Percentiles rank a stretch among this genome's conserved stretches.
phyloP scores from a whole-genome alignment of 2,888 invertebrate species.

The Amphipoea oculea region DNA sequence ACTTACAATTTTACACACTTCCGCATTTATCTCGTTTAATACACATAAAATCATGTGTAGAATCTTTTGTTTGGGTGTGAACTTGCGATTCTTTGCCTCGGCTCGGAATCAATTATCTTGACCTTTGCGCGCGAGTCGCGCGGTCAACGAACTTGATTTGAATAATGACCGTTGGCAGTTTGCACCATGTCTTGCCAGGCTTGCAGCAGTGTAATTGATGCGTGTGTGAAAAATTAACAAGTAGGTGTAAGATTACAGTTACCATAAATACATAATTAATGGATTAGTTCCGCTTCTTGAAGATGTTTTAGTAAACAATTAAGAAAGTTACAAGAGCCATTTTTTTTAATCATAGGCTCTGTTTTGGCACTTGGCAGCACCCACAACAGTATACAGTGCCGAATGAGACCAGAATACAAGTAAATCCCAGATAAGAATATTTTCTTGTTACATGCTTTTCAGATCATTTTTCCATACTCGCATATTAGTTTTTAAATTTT shows the following conservation, averaged over 20 bases:
- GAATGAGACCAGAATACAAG: background rate
- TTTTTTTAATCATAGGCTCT: background rate
- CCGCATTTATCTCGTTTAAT: conserved; percentile 59
- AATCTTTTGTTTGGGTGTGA: conserved; percentile 60
- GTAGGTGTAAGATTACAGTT: background rate
- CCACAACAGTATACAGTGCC: background rate
- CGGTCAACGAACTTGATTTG: conserved; percentile 73
- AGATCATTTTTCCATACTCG: background rate
- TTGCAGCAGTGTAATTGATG: conserved; percentile 23
- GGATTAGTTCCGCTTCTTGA: conserved; percentile 18
- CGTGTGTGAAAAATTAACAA: conserved; percentile 17
- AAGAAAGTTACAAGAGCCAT: background rate
- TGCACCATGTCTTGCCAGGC: conserved; percentile 45
- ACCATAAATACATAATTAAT: conserved; percentile 1
- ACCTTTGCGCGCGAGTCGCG: conserved; percentile 73
- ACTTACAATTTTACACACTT: conserved; percentile 37
- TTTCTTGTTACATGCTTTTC: background rate
- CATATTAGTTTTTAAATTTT: background rate
- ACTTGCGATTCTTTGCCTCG: conserved; percentile 46
- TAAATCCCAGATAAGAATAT: background rate
- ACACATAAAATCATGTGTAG: conserved; percentile 49
- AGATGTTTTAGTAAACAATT: conserved; percentile 5
- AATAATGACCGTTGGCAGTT: conserved; percentile 68
- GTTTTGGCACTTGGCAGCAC: background rate
- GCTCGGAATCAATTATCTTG: conserved; percentile 73